Evolutionary conservation across 2,888 invertebrate genomes (phyloP), one percentile per base, ranked within the genome.

Genomic region (Cheilosia soror): DNA sequence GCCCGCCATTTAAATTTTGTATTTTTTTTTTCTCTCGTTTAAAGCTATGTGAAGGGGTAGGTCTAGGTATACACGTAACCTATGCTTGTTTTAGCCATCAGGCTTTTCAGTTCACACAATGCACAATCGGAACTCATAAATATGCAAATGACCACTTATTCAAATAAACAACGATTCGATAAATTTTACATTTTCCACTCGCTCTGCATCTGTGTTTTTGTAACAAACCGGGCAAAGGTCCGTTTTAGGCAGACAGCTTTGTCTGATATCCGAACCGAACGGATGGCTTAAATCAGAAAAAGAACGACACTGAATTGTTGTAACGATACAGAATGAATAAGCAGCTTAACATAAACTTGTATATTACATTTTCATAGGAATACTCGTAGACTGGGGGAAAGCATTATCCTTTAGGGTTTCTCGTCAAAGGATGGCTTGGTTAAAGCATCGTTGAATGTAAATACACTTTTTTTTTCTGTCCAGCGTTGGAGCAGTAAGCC

Each of bases 271-370:
- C 33, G 93, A 94, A 42, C 93, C 97, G 11, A 92, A 4, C 95
- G 44, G 90, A 58, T 93, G 94, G 89, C 95, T 97, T 95, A 89
- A 89, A 4, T 7, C 94, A 42, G 89, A 89, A 5, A 86, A 94
- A 20, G 88, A 94, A 94, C 57, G 95, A 94, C 0, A 92, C 94
- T 0, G 92, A 94, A 91, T 97, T 0, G 93, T 98, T 2, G 90
- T 98, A 37, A 95, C 96, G 97, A 98, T 91, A 94, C 98, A 37
- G 97, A 97, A 1, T 98, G 96, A 11, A 25, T 95, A 89, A 93
- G 84, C 55, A 40, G 51, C 40, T 80, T 62, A 68, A 55, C 53
- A 51, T 62, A 42, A 72, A 55, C 40, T 53, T 66, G 66, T 29
- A 42, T 42, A 72, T 62, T 53, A 53, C 13, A 53, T 51, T 72